phyloP scores from a whole-genome alignment of 2,113 vertebrate genomes.

The Clupea harengus region DNA sequence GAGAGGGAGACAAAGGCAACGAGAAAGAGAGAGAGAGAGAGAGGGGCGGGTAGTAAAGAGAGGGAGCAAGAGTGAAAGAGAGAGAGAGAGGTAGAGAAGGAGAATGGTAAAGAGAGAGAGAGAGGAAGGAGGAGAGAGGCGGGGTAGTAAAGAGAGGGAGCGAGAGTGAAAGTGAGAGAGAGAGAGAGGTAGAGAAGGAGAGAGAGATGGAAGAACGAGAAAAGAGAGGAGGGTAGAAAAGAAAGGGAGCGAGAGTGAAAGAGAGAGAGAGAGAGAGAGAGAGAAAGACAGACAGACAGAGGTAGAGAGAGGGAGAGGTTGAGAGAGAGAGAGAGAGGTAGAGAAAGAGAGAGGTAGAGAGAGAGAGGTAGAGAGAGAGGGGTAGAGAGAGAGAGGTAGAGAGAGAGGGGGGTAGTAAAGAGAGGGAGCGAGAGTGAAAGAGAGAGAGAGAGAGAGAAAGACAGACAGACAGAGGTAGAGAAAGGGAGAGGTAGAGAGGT shows the following conservation, averaged over 20 bases:
- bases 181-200: too few relatives aligned
- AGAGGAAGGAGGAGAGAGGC: background rate
- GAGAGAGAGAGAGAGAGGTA: background rate
- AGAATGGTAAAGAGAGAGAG: background rate
- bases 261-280: background rate
- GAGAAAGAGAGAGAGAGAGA: constrained; percentile 10
- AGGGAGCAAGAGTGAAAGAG: too few relatives aligned
- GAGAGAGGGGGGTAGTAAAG: too few relatives aligned
- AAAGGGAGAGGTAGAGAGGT: background rate
- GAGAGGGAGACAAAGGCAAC: background rate
- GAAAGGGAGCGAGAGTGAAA: background rate
- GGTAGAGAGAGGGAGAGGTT: background rate
- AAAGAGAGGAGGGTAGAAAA: background rate
- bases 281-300: background rate
- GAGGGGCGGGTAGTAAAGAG: background rate
- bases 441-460: too few relatives aligned
- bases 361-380: background rate
- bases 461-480: too few relatives aligned
- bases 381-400: too few relatives aligned
- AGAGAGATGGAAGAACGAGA: background rate
- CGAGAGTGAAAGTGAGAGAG: too few relatives aligned
- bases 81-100: background rate
- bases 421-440: too few relatives aligned
- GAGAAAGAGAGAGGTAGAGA: background rate
- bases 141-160: too few relatives aligned